These are phyloP conservation scores for Biston betularia DNA, from an alignment of 2,888 invertebrate genomes.

Conservation along the genomic window DNA sequence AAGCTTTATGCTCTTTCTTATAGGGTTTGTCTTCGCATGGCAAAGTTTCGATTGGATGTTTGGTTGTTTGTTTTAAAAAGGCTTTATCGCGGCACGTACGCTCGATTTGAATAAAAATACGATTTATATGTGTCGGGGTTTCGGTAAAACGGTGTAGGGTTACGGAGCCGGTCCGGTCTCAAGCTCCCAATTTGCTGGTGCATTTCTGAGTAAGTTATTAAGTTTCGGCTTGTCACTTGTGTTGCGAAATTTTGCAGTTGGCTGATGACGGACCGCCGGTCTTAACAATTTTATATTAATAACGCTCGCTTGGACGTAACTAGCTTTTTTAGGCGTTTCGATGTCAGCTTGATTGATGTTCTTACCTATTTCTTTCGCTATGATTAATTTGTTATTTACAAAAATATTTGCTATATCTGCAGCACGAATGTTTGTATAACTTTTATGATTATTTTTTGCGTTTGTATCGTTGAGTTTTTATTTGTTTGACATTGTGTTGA, in stretches of 20 bases:
- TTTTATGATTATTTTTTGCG: background rate
- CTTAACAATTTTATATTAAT: slow-evolving; percentile 51
- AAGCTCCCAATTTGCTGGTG: slow-evolving; percentile 83
- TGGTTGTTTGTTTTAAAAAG: slow-evolving; percentile 82
- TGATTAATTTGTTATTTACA: slow-evolving; percentile 11
- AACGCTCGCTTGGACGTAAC: slow-evolving; percentile 46
- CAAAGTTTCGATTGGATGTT: slow-evolving; percentile 59
- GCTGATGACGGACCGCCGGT: slow-evolving; percentile 55
- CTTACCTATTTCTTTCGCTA: slow-evolving; percentile 14
- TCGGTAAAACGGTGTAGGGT: slow-evolving; percentile 80
- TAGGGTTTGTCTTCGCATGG: slow-evolving; percentile 59
- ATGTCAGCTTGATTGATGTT: slow-evolving; percentile 31
- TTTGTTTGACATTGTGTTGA: slow-evolving; percentile 18
- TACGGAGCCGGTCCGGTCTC: slow-evolving; percentile 79
- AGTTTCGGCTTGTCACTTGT: slow-evolving; percentile 84
- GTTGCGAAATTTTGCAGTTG: slow-evolving; percentile 82
- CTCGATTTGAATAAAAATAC: slow-evolving; percentile 85
- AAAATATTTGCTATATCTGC: background rate
- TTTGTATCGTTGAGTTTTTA: slow-evolving; percentile 5
- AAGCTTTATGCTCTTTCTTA: slow-evolving; percentile 55
- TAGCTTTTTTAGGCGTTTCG: slow-evolving; percentile 49
- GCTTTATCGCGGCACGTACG: slow-evolving; percentile 82
- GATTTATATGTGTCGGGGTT: slow-evolving; percentile 84
- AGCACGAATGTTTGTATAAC: background rate
- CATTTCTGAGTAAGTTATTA: slow-evolving; percentile 86